A percentile compares a stretch with the other conserved stretches of the same genome.
Evolutionary conservation across 2,888 invertebrate species (phyloP).

Genomic region (Epiblema foenella): DNA sequence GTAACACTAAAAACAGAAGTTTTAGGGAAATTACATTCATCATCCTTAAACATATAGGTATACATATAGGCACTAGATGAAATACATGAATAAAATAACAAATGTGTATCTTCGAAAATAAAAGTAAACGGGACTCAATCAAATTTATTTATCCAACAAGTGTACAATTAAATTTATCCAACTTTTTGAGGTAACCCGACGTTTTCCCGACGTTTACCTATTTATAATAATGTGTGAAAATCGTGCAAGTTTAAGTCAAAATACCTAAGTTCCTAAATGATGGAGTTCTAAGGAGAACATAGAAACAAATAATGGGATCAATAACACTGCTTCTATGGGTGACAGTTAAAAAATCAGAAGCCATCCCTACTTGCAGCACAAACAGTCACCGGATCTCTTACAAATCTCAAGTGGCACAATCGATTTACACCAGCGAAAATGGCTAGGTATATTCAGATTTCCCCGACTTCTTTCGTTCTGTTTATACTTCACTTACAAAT

Average conservation of each 20-base stretch:
- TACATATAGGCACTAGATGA: no score
- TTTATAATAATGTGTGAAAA: no score
- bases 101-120: no score
- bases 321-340: no score
- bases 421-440: constrained; percentile 22
- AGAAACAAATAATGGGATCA: not conserved
- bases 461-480: not conserved
- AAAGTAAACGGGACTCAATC: no score
- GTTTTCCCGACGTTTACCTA: no score
- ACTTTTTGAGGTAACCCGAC: no score
- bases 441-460: constrained; percentile 3
- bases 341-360: not conserved
- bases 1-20: not conserved
- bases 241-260: no score
- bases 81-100: no score
- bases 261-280: not conserved
- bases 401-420: constrained; percentile 17
- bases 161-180: no score
- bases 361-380: not conserved
- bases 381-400: constrained; percentile 10
- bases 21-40: not conserved
- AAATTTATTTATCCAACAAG: no score
- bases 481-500: not conserved
- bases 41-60: no score
- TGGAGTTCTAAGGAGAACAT: not conserved